Evolutionary conservation across 2,888 invertebrate species (phyloP).

Genomic region (Machimus rusticus): DNA sequence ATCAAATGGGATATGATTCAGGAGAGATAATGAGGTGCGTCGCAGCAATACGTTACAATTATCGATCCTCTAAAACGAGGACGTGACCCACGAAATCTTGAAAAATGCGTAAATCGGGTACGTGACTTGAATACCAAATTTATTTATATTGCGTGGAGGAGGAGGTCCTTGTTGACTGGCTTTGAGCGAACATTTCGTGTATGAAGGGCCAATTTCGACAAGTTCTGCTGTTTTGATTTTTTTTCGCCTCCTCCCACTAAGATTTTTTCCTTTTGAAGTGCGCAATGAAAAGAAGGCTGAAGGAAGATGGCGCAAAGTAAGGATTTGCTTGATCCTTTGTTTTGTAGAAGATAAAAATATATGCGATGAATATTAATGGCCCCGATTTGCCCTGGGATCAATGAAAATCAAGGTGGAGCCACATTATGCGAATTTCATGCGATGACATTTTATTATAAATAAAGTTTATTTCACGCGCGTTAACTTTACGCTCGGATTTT

Average conservation of each 20-base stretch:
- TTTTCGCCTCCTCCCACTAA: background rate
- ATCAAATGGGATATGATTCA: background rate
- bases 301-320: background rate
- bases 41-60: slow-evolving; percentile 31
- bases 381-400: background rate
- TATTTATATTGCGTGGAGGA: background rate
- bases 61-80: slow-evolving; percentile 2
- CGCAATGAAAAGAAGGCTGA: background rate
- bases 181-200: slow-evolving; percentile 19
- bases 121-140: slow-evolving; percentile 31
- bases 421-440: background rate
- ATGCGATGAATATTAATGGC: slow-evolving; percentile 21
- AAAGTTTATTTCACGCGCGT: background rate
- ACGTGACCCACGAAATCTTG: slow-evolving; percentile 18
- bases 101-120: slow-evolving; percentile 29
- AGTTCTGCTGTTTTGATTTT: slow-evolving; percentile 9
- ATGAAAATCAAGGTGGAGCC: background rate
- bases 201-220: slow-evolving; percentile 21
- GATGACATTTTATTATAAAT: background rate
- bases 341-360: slow-evolving; percentile 15
- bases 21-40: slow-evolving; percentile 31
- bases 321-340: slow-evolving; percentile 13
- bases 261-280: background rate
- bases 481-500: background rate
- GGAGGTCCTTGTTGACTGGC: slow-evolving; percentile 15